phyloP scores from a whole-genome alignment of 2,888 invertebrate genomes.

The Neoscelio sp. region DNA sequence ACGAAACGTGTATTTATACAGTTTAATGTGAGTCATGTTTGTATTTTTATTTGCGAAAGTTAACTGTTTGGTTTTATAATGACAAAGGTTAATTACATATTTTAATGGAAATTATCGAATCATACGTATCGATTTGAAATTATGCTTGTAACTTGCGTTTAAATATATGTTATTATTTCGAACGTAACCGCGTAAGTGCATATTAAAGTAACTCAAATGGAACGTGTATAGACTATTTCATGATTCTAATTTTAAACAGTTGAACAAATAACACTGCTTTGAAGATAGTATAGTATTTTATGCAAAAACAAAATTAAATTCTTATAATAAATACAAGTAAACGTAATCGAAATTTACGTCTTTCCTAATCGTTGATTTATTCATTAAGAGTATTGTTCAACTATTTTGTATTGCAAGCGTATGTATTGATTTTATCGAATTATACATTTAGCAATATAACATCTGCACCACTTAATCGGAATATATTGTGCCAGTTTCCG shows the following conservation, averaged over 20 bases:
- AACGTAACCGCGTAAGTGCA: constrained; percentile 28
- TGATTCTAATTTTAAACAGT: constrained; percentile 29
- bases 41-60: constrained; percentile 33
- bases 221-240: constrained; percentile 31
- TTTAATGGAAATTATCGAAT: constrained; percentile 41
- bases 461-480: neutral
- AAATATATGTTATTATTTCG: constrained; percentile 36
- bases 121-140: constrained; percentile 33
- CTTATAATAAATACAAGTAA: too few relatives aligned
- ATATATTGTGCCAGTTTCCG: neutral
- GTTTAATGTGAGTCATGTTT: constrained; percentile 25
- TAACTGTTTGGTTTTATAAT: constrained; percentile 12
- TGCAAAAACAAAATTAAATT: too few relatives aligned
- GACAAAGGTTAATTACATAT: constrained; percentile 41
- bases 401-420: too few relatives aligned
- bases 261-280: neutral
- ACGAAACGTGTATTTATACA: constrained; percentile 24
- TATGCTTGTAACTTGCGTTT: constrained; percentile 4
- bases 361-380: too few relatives aligned
- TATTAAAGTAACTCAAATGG: constrained; percentile 36
- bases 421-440: too few relatives aligned
- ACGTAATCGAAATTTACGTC: too few relatives aligned
- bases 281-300: neutral
- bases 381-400: too few relatives aligned
- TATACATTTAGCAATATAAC: too few relatives aligned